Base-by-base conservation (phyloP, 2,113 vertebrate genomes). In the Apus apus region DNA sequence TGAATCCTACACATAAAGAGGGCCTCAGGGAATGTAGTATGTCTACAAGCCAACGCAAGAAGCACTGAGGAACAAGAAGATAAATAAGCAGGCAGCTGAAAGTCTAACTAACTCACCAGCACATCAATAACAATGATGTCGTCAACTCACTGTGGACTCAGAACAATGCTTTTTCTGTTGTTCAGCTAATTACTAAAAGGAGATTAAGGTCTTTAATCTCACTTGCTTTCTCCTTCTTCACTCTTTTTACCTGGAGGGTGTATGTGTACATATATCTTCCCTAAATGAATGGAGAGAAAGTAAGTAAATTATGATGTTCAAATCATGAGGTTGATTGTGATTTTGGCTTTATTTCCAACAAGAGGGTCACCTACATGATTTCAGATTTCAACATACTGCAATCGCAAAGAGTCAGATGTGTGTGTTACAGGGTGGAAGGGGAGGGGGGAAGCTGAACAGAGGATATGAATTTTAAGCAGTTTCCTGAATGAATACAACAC, bases 111-210 rank as follows among this genome's bases (percentile, higher is more conserved):
- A 58, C 77, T 91, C 93, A 79, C 83, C 38, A 89, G 83, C 46
- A 78, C 94, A 97, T 94, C 95, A 95, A 96, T 97, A 97, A 98
- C 71, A 96, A 89, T 73, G 96, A 95, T 51, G 64, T 85, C 85
- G 14, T 95, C 79, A 96, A 83, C 66, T 92, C 57, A 61, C 88
- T 75, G 71, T 23, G 89, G 91, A 89, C 62, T 58, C 80, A 10
- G 50, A 92, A 96, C 56, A 89, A 93, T 82, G 82, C n/a, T 61
- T 85, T 94, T 93, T 90, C 89, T 91, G 76, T 94, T 93, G 70
- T 94, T 95, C 88, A 92, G 85, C 94, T 97, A 97, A 98, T 98
- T 96, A 96, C 92, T 78, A 94, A 97, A 92, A 94, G 87, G 86
- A 97, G 86, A 97, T 96, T 94, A 95, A 96, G 64, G 85, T 88